Evolutionary conservation across 2,797 vertebrate genomes (phyloP).

Genomic region (Mycteria americana): DNA sequence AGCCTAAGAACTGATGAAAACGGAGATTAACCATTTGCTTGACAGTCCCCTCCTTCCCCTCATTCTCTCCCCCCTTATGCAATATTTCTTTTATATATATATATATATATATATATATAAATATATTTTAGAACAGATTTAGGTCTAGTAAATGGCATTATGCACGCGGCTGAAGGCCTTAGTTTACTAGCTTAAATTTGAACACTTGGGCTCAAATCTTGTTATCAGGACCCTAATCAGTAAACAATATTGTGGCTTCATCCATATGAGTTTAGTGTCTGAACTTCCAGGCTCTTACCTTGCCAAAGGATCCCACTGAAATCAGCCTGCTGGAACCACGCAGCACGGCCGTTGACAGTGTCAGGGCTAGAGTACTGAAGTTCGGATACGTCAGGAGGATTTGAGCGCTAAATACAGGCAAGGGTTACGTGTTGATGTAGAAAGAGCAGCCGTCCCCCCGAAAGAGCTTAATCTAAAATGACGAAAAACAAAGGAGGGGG

Average conservation of each 20-base stretch:
- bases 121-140: not conserved
- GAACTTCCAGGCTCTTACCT: not conserved
- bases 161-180: not conserved
- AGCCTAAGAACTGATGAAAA: not conserved
- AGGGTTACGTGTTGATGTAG: not conserved
- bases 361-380: not conserved
- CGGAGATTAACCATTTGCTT: not conserved
- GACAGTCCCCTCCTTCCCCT: not conserved
- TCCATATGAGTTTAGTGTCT: not conserved
- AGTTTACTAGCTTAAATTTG: not conserved
- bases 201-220: not conserved
- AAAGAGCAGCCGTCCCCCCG: not conserved
- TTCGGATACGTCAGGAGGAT: not conserved
- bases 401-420: not conserved
- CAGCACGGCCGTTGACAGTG: accelerated
- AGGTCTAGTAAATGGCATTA: not conserved
- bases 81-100: not conserved
- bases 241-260: not conserved
- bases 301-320: not conserved
- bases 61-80: not conserved
- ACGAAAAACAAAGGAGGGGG: not conserved
- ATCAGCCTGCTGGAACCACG: not conserved
- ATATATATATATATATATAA: not conserved
- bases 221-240: not conserved
- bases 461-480: not conserved